Evolutionary conservation across 2,888 invertebrate species (phyloP), one percentile per base, ranked within the genome.

Genomic region (Drosophila mettleri): DNA sequence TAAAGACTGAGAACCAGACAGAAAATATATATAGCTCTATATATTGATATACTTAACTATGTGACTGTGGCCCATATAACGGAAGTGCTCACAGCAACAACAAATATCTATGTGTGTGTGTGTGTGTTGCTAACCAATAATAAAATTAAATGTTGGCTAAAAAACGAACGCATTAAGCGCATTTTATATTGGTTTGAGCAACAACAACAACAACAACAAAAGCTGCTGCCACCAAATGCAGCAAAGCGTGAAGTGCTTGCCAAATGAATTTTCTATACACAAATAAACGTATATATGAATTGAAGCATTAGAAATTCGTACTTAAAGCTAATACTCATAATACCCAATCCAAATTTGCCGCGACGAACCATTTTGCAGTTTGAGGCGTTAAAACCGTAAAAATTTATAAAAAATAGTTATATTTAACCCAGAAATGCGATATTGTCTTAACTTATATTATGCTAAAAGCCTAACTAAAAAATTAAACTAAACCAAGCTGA

Each of bases 201-300:
- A 66, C 46, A 69, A 67, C 73, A 76, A 63, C 60, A 67, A 72
- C 51, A 80, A 65, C 52, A 69, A 68, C 74, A 76, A 67, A 58
- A 57, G 64, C 66, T 69, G 66, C 69, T 79, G 67, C 76, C 66
- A 71, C 78, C 87, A 88, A 81, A 79, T 63, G 82, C 89, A 89
- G 82, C 76, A 75, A 79, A 88, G 80, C 90, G 90, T 89, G 87
- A 89, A 89, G 89, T 90, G 87, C 78, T 83, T 83, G 81, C 83
- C 86, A 81, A 83, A 86, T 83, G 71, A 60, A 74, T 83, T 86
- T 86, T 83, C 74, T 81, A 84, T 81, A 78, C 58, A 33, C 27
- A 29, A 59, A 68, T 51, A 64, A 6, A 43, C 20, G 16, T n/a
- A 39, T 18, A 64, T 51, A 51, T 39, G 39, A 69, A 71, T 53